phyloP scores from a whole-genome alignment of 2,113 vertebrate species.

The Salvelinus alpinus region DNA sequence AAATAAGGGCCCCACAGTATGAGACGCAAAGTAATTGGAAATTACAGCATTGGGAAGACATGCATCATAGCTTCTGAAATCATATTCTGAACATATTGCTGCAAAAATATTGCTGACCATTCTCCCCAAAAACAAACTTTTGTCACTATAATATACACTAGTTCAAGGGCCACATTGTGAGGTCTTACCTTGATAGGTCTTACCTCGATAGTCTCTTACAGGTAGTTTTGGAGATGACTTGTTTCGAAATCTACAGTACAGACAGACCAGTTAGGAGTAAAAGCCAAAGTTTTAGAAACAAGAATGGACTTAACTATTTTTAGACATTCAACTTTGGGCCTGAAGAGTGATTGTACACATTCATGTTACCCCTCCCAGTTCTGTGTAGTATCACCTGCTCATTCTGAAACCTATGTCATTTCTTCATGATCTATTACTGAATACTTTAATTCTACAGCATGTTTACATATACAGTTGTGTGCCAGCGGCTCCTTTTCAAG shows the following conservation, averaged over 20 bases:
- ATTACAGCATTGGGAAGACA: too few species aligned
- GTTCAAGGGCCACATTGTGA: neutral
- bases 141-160: too few species aligned
- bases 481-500: conserved; percentile 4
- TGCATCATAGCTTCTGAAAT: too few species aligned
- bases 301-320: too few species aligned
- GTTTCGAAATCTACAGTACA: conserved; percentile 79
- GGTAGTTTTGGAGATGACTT: conserved; percentile 86
- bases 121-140: too few species aligned
- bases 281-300: neutral
- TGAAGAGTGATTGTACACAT: neutral
- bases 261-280: conserved; percentile 13
- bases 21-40: neutral
- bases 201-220: conserved; percentile 89
- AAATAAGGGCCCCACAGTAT: too few species aligned
- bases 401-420: neutral
- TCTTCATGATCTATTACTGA: neutral
- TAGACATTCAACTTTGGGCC: too few species aligned
- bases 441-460: neutral
- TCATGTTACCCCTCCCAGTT: neutral
- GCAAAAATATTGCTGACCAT: too few species aligned
- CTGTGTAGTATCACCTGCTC: neutral
- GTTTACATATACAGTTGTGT: neutral
- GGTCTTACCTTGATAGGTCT: conserved; percentile 34
- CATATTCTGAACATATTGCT: too few species aligned